Percentiles rank a stretch among this genome's conserved stretches.
Conservation (phyloP, 2,113 vertebrate species). For the Cynoglossus semilaevis region DNA sequence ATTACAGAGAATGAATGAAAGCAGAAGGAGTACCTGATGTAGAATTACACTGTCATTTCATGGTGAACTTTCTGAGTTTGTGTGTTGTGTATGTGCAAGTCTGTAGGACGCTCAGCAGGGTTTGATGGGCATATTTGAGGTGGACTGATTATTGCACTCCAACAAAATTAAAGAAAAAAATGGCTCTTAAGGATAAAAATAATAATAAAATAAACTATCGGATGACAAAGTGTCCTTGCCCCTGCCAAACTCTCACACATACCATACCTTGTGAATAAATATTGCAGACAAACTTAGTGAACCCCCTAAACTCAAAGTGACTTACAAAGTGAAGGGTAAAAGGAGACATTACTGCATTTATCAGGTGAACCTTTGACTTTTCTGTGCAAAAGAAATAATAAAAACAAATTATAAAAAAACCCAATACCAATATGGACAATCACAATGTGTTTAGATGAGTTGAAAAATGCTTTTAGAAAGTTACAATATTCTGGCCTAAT, state of each 20-base stretch:
- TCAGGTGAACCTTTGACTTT: constrained; percentile 59
- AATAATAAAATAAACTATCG: constrained; percentile 48
- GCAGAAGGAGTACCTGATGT: constrained; percentile 69
- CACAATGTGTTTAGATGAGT: constrained; percentile 29
- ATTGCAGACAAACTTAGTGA: constrained; percentile 69
- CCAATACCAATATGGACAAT: constrained; percentile 54
- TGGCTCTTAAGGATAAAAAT: constrained; percentile 66
- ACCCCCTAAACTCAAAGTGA: constrained; percentile 69
- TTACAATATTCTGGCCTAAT: constrained; percentile 56
- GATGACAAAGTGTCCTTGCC: constrained; percentile 63
- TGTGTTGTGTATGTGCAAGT: constrained; percentile 19
- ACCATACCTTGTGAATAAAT: constrained; percentile 76
- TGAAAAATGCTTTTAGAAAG: constrained; percentile 49
- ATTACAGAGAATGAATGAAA: constrained; percentile 51
- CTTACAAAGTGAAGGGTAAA: constrained; percentile 59
- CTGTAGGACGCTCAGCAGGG: constrained; percentile 58
- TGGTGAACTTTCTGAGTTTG: constrained; percentile 31
- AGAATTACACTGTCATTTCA: constrained; percentile 34
- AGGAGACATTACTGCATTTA: constrained; percentile 70
- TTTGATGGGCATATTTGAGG: constrained; percentile 65
- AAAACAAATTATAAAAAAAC: constrained; percentile 8
- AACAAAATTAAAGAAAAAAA: constrained; percentile 59
- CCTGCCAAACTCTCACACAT: constrained; percentile 65
- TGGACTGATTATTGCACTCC: constrained; percentile 80
- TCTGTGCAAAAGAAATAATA: constrained; percentile 50